Conservation (phyloP, 2,888 invertebrate species). For the Tachina lurida region DNA sequence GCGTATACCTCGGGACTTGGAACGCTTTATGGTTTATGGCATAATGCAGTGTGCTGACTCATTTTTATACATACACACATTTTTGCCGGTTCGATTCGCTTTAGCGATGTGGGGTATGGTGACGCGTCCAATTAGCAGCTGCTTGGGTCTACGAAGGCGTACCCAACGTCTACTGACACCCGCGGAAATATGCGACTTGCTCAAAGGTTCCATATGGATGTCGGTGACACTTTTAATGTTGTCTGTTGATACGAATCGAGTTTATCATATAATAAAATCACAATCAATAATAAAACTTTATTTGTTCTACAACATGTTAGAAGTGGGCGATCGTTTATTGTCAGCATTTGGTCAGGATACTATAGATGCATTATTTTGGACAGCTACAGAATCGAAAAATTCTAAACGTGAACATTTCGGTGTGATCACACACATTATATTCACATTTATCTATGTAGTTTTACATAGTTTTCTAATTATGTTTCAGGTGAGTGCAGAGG, state of each 20-base stretch:
- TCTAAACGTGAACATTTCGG: slow-evolving; percentile 92
- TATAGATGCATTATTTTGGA: slow-evolving; percentile 99
- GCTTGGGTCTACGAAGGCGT: slow-evolving; percentile 86
- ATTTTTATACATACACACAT: slow-evolving; percentile 98
- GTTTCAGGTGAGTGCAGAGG: slow-evolving; percentile 93
- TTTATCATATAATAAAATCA: slow-evolving; percentile 98
- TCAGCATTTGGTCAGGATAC: slow-evolving; percentile 99
- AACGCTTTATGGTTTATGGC: slow-evolving; percentile 96
- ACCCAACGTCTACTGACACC: slow-evolving; percentile 88
- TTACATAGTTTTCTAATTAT: slow-evolving; percentile 94
- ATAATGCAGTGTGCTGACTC: slow-evolving; percentile 98
- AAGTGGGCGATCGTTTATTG: slow-evolving; percentile 97
- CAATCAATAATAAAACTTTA: slow-evolving; percentile 99
- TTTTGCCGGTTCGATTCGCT: slow-evolving; percentile 95
- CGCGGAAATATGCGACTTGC: slow-evolving; percentile 97
- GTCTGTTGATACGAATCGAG: slow-evolving; percentile 97
- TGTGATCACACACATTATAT: slow-evolving; percentile 93
- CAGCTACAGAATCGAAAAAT: slow-evolving; percentile 96
- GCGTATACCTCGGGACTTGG: slow-evolving; percentile 95
- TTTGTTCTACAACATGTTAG: slow-evolving; percentile 99
- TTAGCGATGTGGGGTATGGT: slow-evolving; percentile 93
- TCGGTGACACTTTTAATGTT: slow-evolving; percentile 91
- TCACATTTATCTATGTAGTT: slow-evolving; percentile 96
- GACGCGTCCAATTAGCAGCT: slow-evolving; percentile 88
- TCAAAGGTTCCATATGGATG: slow-evolving; percentile 95